A percentile compares a stretch with the other conserved stretches of the same genome.
phyloP scores from a whole-genome alignment of 2,888 invertebrate species.

The Scaptomyza parva region DNA sequence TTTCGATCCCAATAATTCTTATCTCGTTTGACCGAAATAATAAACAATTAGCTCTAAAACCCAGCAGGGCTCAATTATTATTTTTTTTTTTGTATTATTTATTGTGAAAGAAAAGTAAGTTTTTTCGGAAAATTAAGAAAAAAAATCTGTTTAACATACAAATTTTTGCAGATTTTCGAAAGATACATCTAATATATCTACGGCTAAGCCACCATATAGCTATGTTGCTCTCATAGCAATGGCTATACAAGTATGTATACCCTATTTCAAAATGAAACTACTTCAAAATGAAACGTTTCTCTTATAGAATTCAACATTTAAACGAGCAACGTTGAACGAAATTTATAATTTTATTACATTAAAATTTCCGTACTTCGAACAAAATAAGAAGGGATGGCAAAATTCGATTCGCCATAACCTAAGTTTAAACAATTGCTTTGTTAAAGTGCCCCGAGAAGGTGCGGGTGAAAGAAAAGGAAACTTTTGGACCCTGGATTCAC shows the following conservation, averaged over 20 bases:
- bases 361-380: conserved; percentile 93
- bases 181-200: conserved; percentile 10
- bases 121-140: not conserved
- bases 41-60: not conserved
- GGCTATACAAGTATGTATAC: conserved; percentile 69
- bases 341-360: conserved; percentile 94
- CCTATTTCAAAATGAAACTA: not conserved
- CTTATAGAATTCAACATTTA: conserved; percentile 84
- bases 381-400: conserved; percentile 96
- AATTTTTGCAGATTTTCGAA: conserved; percentile 19
- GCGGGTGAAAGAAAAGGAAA: conserved; percentile 95
- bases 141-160: not conserved
- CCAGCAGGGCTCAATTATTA: not conserved
- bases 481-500: conserved; percentile 94
- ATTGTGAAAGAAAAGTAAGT: conserved; percentile 26
- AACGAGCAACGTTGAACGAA: conserved; percentile 93
- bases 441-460: conserved; percentile 93
- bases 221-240: conserved; percentile 94
- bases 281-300: not conserved
- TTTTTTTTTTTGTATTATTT: too few species aligned
- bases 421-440: conserved; percentile 92
- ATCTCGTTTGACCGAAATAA: not conserved
- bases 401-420: conserved; percentile 96
- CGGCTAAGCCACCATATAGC: conserved; percentile 91
- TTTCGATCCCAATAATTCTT: not conserved